Evolutionary conservation across 2,888 invertebrate species (phyloP).

Genomic region (Synergus japonicus): DNA sequence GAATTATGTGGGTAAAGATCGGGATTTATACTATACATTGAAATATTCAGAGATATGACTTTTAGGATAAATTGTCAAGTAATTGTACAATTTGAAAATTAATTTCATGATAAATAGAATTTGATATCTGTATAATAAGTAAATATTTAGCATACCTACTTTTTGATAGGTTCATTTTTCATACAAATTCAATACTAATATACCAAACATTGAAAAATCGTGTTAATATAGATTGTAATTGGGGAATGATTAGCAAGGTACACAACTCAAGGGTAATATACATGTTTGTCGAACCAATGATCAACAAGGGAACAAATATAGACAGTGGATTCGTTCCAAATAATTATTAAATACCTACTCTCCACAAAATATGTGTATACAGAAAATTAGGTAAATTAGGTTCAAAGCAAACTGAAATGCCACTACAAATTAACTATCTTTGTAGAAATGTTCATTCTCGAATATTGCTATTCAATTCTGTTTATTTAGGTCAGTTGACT

Average conservation of each 20-base stretch:
- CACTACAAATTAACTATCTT: constrained; percentile 9
- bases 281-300: constrained; percentile 17
- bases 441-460: not conserved
- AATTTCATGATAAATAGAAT: not conserved
- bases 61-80: not conserved
- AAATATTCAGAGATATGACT: not conserved
- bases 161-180: not conserved
- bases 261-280: constrained; percentile 22
- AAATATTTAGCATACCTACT: not conserved
- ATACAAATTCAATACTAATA: not conserved
- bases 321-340: constrained; percentile 2
- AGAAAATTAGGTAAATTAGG: constrained; percentile 20
- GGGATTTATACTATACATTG: not conserved
- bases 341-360: constrained; percentile 3
- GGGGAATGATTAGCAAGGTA: constrained; percentile 9
- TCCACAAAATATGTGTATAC: constrained; percentile 5
- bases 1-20: not conserved
- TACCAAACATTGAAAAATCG: not conserved
- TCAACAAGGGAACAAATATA: constrained; percentile 31
- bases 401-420: not conserved
- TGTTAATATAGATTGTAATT: not conserved
- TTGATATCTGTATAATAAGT: not conserved
- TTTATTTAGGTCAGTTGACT: not conserved
- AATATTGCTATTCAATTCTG: not conserved
- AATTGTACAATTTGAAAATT: not conserved